Base-by-base conservation (phyloP, 23 tunicate genomes). In the Corella eumyota region DNA sequence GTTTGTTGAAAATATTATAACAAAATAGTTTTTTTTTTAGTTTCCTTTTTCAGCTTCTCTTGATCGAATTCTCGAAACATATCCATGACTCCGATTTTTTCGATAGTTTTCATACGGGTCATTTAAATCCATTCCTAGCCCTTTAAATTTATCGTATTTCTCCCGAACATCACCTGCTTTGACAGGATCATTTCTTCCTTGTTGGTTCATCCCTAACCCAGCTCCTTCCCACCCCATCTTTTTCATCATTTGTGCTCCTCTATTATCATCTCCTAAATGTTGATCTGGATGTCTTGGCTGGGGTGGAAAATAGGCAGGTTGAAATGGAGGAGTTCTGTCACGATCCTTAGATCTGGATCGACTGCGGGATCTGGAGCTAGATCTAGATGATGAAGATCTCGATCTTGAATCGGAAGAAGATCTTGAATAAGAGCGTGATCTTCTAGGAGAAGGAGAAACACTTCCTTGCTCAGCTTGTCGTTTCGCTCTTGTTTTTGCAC, bases 171-270 rank as follows among this genome's bases (percentile, higher is more conserved):
- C 85, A n/a, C 79, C 85, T 2, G 83, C 78, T 34, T 77, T 37
- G 7, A 85, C 76, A 1, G 95, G 95, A 49, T 85, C 79, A 85
- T 85, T 81, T 30, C 65, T 67, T 61, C 96, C 96, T 67, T 88
- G 96, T 50, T 88, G 88, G 9, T 58, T 28, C 28, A 88, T 64
- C 24, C 96, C 96, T 4, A 88, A 69, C 2, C 96, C 96, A 2
- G 96, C 96, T 32, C 96, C 96, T 60, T 88, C 81, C 96, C 96
- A 88, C 15, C 96, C 96, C 96, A 88, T 88, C 36, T 46, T 78
- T 52, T 68, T 73, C 80, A 88, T 66, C 87, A 88, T 78, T 47
- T 73, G 81, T 9, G 96, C 96, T 32, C 96, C 96, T 37, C 87
- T 60, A 77, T 88, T 88, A 3, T 78, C 77, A 33, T 88, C 87